These are phyloP conservation scores for Ceramica pisi DNA, from an alignment of 2,888 invertebrate species.

Conservation along the genomic window DNA sequence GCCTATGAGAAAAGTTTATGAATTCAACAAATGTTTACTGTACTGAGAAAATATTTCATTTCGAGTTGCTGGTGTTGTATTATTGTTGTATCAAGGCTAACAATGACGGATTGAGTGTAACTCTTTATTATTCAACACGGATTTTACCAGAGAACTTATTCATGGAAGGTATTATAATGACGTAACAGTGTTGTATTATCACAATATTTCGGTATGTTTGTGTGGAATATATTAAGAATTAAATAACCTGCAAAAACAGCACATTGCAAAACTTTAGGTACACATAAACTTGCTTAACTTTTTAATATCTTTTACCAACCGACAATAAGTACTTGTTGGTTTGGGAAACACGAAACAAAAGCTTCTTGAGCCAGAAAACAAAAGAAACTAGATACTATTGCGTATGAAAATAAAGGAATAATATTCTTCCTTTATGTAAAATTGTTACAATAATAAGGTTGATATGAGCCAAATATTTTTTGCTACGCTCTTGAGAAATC, in stretches of 20 bases:
- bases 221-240: background rate
- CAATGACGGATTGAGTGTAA: slow-evolving; percentile 25
- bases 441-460: slow-evolving; percentile 61
- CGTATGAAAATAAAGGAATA: slow-evolving; percentile 51
- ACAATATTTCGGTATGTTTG: background rate
- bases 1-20: slow-evolving; percentile 76
- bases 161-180: background rate
- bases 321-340: background rate
- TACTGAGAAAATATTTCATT: slow-evolving; percentile 61
- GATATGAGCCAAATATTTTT: slow-evolving; percentile 77
- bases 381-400: slow-evolving; percentile 34
- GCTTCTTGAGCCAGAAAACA: slow-evolving; percentile 1
- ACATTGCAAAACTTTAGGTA: background rate
- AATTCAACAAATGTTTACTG: slow-evolving; percentile 71
- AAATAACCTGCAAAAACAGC: background rate
- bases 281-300: background rate
- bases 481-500: slow-evolving; percentile 82
- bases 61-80: slow-evolving; percentile 33
- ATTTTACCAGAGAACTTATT: slow-evolving; percentile 4
- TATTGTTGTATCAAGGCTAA: slow-evolving; percentile 36
- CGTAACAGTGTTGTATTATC: background rate
- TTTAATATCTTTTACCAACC: background rate
- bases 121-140: slow-evolving; percentile 6
- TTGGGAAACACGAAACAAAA: background rate
- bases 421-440: slow-evolving; percentile 58